Percentiles rank a stretch among this genome's conserved stretches.
phyloP scores from a whole-genome alignment of 1,140 invertebrate genomes.

The Epicauta chinensis region DNA sequence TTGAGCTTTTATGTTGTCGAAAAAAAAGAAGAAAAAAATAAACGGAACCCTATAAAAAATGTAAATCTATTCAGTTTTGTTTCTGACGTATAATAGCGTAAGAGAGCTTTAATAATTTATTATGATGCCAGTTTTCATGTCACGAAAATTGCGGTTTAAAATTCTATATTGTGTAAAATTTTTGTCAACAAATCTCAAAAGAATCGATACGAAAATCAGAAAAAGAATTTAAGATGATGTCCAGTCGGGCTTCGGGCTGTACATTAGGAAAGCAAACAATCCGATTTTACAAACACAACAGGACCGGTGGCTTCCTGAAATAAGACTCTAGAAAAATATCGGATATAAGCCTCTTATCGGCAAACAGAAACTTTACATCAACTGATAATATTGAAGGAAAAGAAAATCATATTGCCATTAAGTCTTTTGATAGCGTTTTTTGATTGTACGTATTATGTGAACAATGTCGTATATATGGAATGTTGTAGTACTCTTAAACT shows the following conservation, averaged over 20 bases:
- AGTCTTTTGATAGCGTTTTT: too few species aligned
- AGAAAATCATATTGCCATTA: too few species aligned
- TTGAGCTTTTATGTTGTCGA: too few species aligned
- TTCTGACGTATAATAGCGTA: constrained; percentile 13
- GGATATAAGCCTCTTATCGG: too few species aligned
- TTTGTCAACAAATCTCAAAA: constrained; percentile 7
- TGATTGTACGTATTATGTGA: too few species aligned
- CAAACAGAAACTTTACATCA: too few species aligned
- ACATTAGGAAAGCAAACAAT: constrained; percentile 19
- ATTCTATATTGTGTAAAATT: constrained; percentile 16
- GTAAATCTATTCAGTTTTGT: constrained; percentile 7
- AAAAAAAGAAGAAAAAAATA: too few species aligned
- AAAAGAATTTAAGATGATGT: constrained; percentile 24
- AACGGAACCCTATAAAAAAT: constrained; percentile 3
- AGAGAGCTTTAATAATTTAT: constrained; percentile 28
- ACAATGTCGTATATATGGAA: too few species aligned
- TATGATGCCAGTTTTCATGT: constrained; percentile 29
- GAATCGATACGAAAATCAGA: constrained; percentile 25
- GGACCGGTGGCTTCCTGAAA: too few species aligned
- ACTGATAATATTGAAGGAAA: too few species aligned
- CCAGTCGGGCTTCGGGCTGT: constrained; percentile 14
- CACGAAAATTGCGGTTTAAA: constrained; percentile 22
- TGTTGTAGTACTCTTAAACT: too few species aligned
- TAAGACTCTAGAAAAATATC: too few species aligned
- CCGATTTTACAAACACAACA: constrained; percentile 8